phyloP scores from a whole-genome alignment of 1,140 invertebrate species.

The Chironomus striatipennis region DNA sequence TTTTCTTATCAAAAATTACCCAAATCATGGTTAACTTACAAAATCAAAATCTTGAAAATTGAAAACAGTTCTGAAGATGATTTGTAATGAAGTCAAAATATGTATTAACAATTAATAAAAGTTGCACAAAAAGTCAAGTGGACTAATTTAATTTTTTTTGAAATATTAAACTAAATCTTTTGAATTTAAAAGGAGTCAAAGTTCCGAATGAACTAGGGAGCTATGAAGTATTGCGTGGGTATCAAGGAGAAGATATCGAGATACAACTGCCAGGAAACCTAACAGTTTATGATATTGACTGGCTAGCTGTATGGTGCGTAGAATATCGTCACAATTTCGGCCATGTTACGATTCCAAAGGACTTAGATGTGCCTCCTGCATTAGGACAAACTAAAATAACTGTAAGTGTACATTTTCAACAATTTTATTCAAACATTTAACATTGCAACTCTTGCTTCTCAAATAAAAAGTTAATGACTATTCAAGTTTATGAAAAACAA shows the following conservation, averaged over 20 bases:
- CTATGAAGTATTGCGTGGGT: constrained; percentile 64
- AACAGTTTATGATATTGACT: constrained; percentile 86
- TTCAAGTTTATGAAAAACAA: constrained; percentile 26
- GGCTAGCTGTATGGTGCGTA: constrained; percentile 84
- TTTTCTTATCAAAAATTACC: no score
- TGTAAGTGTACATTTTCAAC: constrained; percentile 59
- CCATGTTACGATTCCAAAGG: constrained; percentile 78
- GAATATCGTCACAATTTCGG: constrained; percentile 83
- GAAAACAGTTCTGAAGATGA: no score
- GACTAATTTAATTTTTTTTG: no score
- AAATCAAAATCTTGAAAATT: no score
- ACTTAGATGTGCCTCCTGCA: constrained; percentile 80
- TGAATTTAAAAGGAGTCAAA: constrained; percentile 35
- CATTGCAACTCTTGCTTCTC: constrained; percentile 27
- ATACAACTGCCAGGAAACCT: constrained; percentile 74
- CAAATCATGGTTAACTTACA: no score
- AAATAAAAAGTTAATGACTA: constrained; percentile 24
- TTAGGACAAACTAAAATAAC: constrained; percentile 81
- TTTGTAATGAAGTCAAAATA: no score
- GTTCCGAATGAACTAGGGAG: constrained; percentile 84
- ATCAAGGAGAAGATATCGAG: constrained; percentile 85
- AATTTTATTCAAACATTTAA: not conserved
- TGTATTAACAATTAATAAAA: no score
- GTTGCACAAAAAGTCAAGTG: no score
- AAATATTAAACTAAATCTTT: no score